phyloP scores from a whole-genome alignment of 2,113 vertebrate genomes.

The Clinocottus analis region DNA sequence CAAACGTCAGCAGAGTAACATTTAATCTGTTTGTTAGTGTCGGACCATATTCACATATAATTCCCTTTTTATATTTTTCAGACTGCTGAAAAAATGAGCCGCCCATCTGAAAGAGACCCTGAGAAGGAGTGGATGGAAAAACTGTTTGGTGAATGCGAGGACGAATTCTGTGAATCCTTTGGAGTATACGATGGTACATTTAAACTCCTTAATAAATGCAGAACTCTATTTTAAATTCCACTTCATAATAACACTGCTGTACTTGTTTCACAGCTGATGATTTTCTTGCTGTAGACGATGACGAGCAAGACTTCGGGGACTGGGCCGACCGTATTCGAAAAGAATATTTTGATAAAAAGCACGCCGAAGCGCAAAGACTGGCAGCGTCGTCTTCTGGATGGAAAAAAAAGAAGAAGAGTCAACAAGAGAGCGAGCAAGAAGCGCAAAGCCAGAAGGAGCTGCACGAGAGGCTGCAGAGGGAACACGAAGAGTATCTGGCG shows the following conservation, averaged over 20 bases:
- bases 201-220: not conserved
- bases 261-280: conserved; percentile 76
- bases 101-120: conserved; percentile 27
- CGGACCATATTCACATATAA: not conserved
- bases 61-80: conserved; percentile 35
- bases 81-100: conserved; percentile 15
- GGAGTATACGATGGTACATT: conserved; percentile 86
- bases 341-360: conserved; percentile 84
- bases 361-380: conserved; percentile 58
- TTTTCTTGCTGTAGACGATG: conserved; percentile 74
- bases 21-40: not conserved
- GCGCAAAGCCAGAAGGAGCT: conserved; percentile 61
- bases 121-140: conserved; percentile 86
- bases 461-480: conserved; percentile 69
- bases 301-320: conserved; percentile 85
- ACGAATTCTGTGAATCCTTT: conserved; percentile 86
- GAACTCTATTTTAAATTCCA: not conserved
- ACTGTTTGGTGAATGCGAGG: conserved; percentile 87
- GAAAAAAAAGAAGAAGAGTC: conserved; percentile 59
- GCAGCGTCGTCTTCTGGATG: conserved; percentile 22
- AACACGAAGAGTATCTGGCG: conserved; percentile 81
- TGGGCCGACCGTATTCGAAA: conserved; percentile 87
- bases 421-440: conserved; percentile 58
- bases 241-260: conserved; percentile 1
- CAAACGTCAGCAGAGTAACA: not conserved